A percentile compares a stretch with the other conserved stretches of the same genome.
These are phyloP conservation scores for Anthrax anthrax DNA, from an alignment of 2,888 invertebrate genomes.

Conservation along the genomic window DNA sequence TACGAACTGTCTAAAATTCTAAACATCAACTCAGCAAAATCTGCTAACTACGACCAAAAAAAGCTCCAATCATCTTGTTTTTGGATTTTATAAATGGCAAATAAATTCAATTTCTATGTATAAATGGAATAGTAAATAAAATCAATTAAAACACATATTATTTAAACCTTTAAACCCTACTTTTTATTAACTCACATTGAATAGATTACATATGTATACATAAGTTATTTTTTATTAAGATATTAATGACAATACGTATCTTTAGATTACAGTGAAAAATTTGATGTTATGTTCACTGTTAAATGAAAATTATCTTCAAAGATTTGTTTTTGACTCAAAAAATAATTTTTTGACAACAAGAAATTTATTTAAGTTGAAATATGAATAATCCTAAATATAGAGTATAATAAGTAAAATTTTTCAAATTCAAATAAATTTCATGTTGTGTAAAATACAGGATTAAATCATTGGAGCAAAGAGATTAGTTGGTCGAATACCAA, in stretches of 20 bases:
- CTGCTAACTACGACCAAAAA: too few species aligned
- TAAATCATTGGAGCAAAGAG: constrained; percentile 2
- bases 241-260: too few species aligned
- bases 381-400: too few species aligned
- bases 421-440: background rate
- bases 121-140: too few species aligned
- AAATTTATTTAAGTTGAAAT: background rate
- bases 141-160: background rate
- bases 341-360: background rate
- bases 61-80: too few species aligned
- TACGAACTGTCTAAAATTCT: too few species aligned
- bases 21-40: too few species aligned
- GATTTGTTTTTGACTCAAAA: background rate
- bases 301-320: background rate
- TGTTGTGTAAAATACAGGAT: background rate
- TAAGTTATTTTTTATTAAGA: too few species aligned
- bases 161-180: background rate
- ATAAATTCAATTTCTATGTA: too few species aligned
- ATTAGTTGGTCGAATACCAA: constrained; percentile 9
- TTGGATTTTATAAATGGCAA: too few species aligned
- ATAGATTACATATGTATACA: background rate
- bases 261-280: too few species aligned
- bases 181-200: background rate
- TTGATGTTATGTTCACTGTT: background rate
- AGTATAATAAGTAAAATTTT: too few species aligned